Percentiles rank a stretch among this genome's conserved stretches.
phyloP scores from a whole-genome alignment of 2,797 vertebrate genomes.

The Mormyrus proboscirostris region DNA sequence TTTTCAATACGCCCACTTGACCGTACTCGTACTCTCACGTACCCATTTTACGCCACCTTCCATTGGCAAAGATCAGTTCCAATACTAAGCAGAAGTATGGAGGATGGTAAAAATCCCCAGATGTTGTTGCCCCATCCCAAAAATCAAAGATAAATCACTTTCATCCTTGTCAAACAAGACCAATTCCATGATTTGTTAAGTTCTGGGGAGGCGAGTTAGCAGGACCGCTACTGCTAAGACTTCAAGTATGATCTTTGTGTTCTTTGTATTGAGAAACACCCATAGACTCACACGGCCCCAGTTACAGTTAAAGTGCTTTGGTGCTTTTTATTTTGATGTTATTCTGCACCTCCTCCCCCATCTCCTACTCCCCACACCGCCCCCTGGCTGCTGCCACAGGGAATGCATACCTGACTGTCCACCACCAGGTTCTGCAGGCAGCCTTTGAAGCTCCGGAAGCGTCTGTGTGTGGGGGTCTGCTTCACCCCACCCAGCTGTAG shows the following conservation, averaged over 20 bases:
- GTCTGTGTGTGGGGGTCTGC: slow-evolving; percentile 47
- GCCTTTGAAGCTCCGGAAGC: slow-evolving; percentile 69
- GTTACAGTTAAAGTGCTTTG: neutral
- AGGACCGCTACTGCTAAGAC: neutral
- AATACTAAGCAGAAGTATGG: neutral
- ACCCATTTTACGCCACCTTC: neutral
- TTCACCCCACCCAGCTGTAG: slow-evolving; percentile 82
- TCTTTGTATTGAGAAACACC: neutral
- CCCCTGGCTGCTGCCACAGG: neutral
- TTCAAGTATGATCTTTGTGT: neutral
- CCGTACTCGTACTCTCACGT: neutral
- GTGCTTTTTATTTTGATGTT: neutral
- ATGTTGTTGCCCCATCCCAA: neutral
- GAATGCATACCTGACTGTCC: slow-evolving; percentile 70
- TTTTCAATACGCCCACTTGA: neutral
- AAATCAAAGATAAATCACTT: neutral
- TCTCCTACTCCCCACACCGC: neutral
- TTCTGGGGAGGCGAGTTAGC: neutral
- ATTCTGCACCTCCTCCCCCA: neutral
- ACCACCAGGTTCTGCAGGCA: slow-evolving; percentile 75
- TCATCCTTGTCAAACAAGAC: neutral
- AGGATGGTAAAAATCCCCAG: neutral
- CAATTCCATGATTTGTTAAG: neutral
- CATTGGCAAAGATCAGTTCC: neutral
- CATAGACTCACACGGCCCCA: neutral